Conservation (phyloP, 1,140 invertebrate genomes). For the Drosophila truncata region DNA sequence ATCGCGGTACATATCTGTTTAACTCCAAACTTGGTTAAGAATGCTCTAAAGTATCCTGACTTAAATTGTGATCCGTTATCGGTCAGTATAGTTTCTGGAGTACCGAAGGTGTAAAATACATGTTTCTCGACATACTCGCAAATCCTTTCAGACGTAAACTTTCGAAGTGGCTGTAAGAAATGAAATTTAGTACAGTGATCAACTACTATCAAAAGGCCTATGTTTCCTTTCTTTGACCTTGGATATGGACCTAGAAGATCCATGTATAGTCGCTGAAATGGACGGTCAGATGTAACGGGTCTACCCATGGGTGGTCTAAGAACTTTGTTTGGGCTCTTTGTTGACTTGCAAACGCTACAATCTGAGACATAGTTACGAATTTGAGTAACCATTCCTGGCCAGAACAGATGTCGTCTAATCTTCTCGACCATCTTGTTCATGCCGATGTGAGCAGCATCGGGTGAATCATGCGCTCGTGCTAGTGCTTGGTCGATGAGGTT, state of each 20-base stretch:
- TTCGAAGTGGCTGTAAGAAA: background rate
- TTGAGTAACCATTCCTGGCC: no score
- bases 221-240: no score
- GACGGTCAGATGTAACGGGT: background rate
- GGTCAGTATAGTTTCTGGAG: background rate
- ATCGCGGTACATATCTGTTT: constrained; percentile 7
- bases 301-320: constrained; percentile 1
- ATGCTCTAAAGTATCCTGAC: background rate
- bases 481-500: background rate
- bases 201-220: background rate
- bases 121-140: constrained; percentile 7
- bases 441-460: constrained; percentile 11
- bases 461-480: constrained; percentile 12
- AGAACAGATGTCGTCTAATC: no score
- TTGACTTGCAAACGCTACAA: constrained; percentile 14
- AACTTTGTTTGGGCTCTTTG: constrained; percentile 21
- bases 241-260: no score
- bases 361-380: constrained; percentile 3
- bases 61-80: constrained; percentile 7
- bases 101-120: constrained; percentile 14
- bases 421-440: no score
- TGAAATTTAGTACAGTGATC: constrained; percentile 11
- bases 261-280: background rate
- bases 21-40: no score
- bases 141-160: constrained; percentile 1